Percentiles rank a stretch among this genome's conserved stretches.
These are phyloP conservation scores for Tarsius wallacei DNA, from an alignment of 2,797 vertebrate genomes.

Conservation along the genomic window DNA sequence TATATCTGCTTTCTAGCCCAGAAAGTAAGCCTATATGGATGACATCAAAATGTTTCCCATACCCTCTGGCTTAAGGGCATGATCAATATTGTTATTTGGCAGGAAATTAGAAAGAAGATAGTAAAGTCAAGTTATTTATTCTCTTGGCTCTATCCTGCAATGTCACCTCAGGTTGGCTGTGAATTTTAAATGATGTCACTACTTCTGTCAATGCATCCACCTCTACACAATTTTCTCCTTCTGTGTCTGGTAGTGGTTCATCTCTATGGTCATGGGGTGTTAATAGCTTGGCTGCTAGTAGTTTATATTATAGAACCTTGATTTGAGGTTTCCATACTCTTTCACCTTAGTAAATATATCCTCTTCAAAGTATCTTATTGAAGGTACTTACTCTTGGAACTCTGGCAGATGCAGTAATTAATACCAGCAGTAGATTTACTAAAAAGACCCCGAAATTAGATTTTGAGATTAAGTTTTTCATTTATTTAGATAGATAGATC, in stretches of 20 bases:
- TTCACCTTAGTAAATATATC: conserved; percentile 15
- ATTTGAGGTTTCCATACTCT: neutral
- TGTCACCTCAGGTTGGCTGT: neutral
- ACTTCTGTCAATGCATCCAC: neutral
- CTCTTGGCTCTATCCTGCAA: neutral
- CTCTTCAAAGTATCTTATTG: conserved; percentile 9
- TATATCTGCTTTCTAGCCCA: neutral
- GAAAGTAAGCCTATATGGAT: neutral
- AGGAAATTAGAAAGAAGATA: neutral
- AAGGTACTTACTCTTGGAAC: neutral
- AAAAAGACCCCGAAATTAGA: neutral
- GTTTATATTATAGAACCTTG: neutral
- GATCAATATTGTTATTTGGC: neutral
- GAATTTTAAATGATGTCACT: conserved; percentile 1
- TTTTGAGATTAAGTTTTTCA: neutral
- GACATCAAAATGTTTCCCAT: neutral
- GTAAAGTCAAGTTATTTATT: neutral
- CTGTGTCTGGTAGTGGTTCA: neutral
- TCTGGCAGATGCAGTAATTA: neutral
- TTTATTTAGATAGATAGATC: neutral
- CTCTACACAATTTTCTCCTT: neutral
- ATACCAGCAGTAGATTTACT: neutral
- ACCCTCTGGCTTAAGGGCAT: neutral
- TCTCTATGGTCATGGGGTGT: neutral
- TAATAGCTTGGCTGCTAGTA: neutral